Percentiles rank a stretch among this genome's conserved stretches.
Evolutionary conservation across 2,113 vertebrate genomes (phyloP).

Genomic region (Dryoscopus gambensis): DNA sequence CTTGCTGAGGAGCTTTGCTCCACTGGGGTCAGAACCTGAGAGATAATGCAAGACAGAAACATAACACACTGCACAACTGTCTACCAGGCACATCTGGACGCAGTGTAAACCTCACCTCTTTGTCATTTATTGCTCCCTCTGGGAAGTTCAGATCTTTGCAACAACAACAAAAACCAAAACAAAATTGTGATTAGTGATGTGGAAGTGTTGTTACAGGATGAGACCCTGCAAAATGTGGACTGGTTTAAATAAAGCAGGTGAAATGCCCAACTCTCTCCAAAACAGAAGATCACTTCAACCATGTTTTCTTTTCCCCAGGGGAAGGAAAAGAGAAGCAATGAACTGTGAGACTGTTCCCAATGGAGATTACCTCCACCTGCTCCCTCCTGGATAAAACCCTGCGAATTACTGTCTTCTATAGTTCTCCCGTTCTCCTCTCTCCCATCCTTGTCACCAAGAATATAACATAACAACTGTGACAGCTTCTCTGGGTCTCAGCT

Average conservation of each 20-base stretch:
- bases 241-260: not conserved
- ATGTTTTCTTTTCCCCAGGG: not conserved
- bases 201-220: not conserved
- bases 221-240: not conserved
- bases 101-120: not conserved
- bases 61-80: not conserved
- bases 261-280: not conserved
- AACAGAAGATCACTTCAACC: not conserved
- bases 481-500: not conserved
- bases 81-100: conserved; percentile 22
- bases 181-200: not conserved
- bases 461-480: not conserved
- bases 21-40: not conserved
- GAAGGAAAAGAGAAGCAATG: not conserved
- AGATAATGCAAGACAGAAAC: conserved; percentile 1
- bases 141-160: not conserved
- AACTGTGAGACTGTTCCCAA: not conserved
- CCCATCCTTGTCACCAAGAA: not conserved
- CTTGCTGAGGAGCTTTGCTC: not conserved
- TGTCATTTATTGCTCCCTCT: not conserved
- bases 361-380: not conserved
- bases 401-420: not conserved
- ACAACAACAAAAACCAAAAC: not conserved
- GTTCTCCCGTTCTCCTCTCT: not conserved
- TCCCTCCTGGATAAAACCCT: not conserved